Evolutionary conservation across 2,888 invertebrate genomes (phyloP), one percentile per base, ranked within the genome.

Genomic region (Atrina japonica): DNA sequence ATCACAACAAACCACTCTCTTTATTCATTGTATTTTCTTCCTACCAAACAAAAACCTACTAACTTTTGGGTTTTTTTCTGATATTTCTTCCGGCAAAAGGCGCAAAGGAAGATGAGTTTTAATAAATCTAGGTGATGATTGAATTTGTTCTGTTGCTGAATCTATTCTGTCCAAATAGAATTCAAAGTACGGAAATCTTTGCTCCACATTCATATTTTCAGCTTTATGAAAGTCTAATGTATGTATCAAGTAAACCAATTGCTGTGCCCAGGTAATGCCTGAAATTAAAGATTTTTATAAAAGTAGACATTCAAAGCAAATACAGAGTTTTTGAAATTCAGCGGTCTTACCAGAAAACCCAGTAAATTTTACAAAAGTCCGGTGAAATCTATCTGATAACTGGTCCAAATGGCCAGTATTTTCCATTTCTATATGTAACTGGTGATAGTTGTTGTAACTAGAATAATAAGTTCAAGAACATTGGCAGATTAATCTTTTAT

Each of bases 261-360:
- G 97, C 87, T 97, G 96, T 0, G 95, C 94, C 97, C 97, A 97
- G 0, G 97, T 97, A 25, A 97, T 97, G n/a, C 91, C 91, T 91
- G 71, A 27, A 66, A 18, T 58, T 35, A 49, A 50, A 1, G 9
- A 16, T 40, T 14, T 5, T 45, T n/a, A 43, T 25, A n/a, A n/a
- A n/a, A 35, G 35, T 7, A 7, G 35, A 11, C 35, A 35, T n/a
- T n/a, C n/a, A n/a, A n/a, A n/a, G n/a, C n/a, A n/a, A n/a, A n/a
- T n/a, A n/a, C n/a, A n/a, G n/a, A n/a, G n/a, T n/a, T n/a, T n/a
- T n/a, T n/a, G n/a, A n/a, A n/a, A n/a, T n/a, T n/a, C n/a, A n/a
- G n/a, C n/a, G n/a, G n/a, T n/a, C n/a, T n/a, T n/a, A n/a, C n/a
- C n/a, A n/a, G n/a, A n/a, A n/a, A n/a, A n/a, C n/a, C n/a, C n/a